phyloP scores from a whole-genome alignment of 2,797 vertebrate genomes.

The Poecilia picta region DNA sequence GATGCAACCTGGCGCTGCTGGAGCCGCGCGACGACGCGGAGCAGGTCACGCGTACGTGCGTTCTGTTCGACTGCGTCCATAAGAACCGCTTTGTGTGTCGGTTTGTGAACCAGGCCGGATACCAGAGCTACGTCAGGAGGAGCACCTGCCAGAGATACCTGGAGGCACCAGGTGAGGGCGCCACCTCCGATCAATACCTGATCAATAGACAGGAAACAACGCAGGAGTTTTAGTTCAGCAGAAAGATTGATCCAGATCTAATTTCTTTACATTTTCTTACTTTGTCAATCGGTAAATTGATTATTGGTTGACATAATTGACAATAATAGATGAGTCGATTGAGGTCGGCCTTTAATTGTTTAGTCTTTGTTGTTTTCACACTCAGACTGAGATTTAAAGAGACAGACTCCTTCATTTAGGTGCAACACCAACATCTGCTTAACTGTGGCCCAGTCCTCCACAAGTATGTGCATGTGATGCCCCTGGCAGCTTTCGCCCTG shows the following conservation, averaged over 20 bases:
- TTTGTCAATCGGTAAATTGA: too few relatives aligned
- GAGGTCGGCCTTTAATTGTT: neutral
- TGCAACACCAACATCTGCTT: too few relatives aligned
- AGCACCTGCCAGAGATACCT: conserved; percentile 78
- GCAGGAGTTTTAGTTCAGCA: neutral
- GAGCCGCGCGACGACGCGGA: conserved; percentile 50
- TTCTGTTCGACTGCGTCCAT: conserved; percentile 88
- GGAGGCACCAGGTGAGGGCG: conserved; percentile 38
- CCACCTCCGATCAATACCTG: neutral
- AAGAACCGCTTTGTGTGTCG: conserved; percentile 87
- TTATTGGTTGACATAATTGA: too few relatives aligned
- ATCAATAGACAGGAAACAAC: neutral
- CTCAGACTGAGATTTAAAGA: neutral
- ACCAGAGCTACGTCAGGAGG: conserved; percentile 79
- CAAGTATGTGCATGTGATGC: neutral
- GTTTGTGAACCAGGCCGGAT: conserved; percentile 84
- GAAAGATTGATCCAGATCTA: neutral
- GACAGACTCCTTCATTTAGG: neutral
- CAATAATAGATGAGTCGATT: neutral
- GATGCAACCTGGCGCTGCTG: conserved; percentile 88
- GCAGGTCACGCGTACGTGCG: conserved; percentile 71
- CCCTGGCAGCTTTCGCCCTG: neutral
- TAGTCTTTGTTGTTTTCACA: neutral
- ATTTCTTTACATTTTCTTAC: neutral
- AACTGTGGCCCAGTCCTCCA: neutral